phyloP scores from a whole-genome alignment of 2,113 vertebrate species.

The Helogale parvula region DNA sequence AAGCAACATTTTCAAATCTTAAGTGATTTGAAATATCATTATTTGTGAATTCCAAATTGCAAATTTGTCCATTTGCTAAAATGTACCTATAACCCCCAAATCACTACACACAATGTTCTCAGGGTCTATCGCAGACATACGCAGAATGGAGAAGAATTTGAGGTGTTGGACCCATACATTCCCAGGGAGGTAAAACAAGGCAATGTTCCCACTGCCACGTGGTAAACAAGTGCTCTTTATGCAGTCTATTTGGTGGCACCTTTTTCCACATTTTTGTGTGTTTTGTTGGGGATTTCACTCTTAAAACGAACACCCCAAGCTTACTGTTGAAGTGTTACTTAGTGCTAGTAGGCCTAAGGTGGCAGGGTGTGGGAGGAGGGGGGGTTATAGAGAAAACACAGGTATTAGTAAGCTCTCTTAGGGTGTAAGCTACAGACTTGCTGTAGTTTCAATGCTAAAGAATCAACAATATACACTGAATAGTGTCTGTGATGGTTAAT shows the following conservation, averaged over 20 bases:
- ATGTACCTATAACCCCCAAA: neutral
- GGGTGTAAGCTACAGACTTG: neutral
- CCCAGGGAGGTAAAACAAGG: neutral
- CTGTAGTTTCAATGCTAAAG: neutral
- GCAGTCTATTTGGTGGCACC: neutral
- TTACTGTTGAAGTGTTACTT: neutral
- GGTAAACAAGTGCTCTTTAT: neutral
- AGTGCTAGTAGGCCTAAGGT: neutral
- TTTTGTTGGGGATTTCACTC: slow-evolving; percentile 19
- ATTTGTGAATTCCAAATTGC: neutral
- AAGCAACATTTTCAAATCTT: slow-evolving; percentile 39
- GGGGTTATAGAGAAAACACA: neutral
- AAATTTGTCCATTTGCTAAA: neutral
- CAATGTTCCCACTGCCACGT: neutral
- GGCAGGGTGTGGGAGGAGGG: too few species aligned
- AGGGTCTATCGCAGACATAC: neutral
- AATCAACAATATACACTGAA: neutral
- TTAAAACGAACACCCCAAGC: neutral
- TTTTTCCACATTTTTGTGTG: neutral
- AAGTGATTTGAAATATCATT: neutral
- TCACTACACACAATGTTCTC: neutral
- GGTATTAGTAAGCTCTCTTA: neutral
- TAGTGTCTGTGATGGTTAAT: neutral
- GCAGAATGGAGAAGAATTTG: neutral
- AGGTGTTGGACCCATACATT: too few species aligned